Evolutionary conservation across 1,140 invertebrate genomes (phyloP).

Genomic region (Brachionus rubens): DNA sequence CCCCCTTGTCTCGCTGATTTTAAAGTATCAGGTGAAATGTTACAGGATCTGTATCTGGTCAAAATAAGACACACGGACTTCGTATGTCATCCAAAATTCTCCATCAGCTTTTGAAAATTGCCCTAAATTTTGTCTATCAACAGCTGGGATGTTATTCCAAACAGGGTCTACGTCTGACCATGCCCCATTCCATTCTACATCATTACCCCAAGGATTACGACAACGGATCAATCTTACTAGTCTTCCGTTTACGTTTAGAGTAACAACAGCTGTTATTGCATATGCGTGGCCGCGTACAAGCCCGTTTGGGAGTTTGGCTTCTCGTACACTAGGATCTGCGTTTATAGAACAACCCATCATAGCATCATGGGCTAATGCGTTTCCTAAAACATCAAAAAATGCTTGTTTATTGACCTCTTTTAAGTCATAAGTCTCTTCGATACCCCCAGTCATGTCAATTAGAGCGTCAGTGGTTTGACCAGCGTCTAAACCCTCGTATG

Average conservation of each 20-base stretch:
- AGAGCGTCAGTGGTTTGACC: conserved; percentile 57
- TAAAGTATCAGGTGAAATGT: conserved; percentile 42
- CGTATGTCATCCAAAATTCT: conserved; percentile 47
- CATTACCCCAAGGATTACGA: conserved; percentile 95
- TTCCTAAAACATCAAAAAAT: conserved; percentile 84
- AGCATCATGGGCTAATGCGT: conserved; percentile 85
- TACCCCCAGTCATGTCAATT: conserved; percentile 54
- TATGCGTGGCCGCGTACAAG: conserved; percentile 90
- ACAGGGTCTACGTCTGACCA: conserved; percentile 23
- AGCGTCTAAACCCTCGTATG: conserved; percentile 54
- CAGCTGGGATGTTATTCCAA: conserved; percentile 85
- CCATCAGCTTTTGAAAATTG: conserved; percentile 48
- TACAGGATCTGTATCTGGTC: conserved; percentile 46
- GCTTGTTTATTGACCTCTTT: conserved; percentile 62
- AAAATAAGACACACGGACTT: conserved; percentile 43
- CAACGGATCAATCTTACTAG: conserved; percentile 74
- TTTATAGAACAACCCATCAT: conserved; percentile 96
- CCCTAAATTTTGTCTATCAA: conserved; percentile 81
- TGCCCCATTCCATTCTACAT: conserved; percentile 91
- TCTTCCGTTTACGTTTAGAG: conserved; percentile 26
- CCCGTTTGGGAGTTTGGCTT: conserved; percentile 80
- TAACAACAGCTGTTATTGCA: conserved; percentile 78
- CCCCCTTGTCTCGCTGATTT: not conserved
- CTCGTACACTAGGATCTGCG: conserved; percentile 64
- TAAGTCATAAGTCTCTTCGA: conserved; percentile 47